A percentile compares a stretch with the other conserved stretches of the same genome.
phyloP scores from a whole-genome alignment of 2,888 invertebrate species.

The Dendrolimus houi region DNA sequence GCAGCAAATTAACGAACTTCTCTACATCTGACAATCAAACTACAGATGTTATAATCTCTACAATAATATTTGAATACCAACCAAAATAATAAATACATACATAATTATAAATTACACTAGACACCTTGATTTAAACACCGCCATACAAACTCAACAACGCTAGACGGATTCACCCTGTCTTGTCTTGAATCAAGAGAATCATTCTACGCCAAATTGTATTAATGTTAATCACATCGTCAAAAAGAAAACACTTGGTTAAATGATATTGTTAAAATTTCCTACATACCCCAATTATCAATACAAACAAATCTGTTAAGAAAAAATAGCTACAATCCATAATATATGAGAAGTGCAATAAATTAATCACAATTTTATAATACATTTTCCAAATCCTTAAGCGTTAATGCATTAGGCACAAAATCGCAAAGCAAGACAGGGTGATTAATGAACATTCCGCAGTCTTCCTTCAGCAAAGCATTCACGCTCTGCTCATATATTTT shows the following conservation, averaged over 20 bases:
- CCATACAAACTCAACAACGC: slow-evolving; percentile 9
- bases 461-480: slow-evolving; percentile 31
- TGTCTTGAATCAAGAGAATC: not conserved
- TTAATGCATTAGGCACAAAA: slow-evolving; percentile 15
- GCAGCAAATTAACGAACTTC: no score
- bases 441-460: slow-evolving; percentile 21
- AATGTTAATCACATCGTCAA: not conserved
- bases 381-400: slow-evolving; percentile 8
- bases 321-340: not conserved
- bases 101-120: no score
- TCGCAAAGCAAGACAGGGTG: slow-evolving; percentile 55
- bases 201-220: not conserved
- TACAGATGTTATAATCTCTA: no score
- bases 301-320: not conserved
- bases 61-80: no score
- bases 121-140: slow-evolving; percentile 9
- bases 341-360: not conserved
- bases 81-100: no score
- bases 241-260: no score
- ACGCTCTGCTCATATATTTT: slow-evolving; percentile 14
- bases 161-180: slow-evolving; percentile 15
- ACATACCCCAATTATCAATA: not conserved
- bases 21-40: no score
- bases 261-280: not conserved
- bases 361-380: not conserved